phyloP scores from a whole-genome alignment of 2,113 vertebrate genomes.

The Leptobrachium leishanense region DNA sequence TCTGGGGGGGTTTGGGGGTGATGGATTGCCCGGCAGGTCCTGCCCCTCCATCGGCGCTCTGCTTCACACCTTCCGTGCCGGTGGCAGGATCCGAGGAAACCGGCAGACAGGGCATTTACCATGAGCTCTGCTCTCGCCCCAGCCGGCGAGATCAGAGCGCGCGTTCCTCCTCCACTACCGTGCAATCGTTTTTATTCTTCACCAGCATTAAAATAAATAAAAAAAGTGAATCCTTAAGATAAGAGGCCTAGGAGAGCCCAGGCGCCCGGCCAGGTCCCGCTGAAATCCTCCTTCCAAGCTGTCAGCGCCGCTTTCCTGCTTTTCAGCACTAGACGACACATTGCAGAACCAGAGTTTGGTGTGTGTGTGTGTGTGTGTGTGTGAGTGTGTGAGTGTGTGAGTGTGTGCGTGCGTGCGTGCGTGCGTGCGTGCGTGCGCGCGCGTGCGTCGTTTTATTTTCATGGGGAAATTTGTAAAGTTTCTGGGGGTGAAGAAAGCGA shows the following conservation, averaged over 20 bases:
- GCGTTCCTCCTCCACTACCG: not conserved
- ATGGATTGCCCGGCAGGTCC: not conserved
- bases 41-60: not conserved
- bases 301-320: slow-evolving; percentile 24
- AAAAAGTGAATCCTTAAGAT: slow-evolving; percentile 34
- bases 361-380: too few relatives aligned
- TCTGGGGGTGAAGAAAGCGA: too few relatives aligned
- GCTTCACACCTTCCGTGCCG: slow-evolving; percentile 20
- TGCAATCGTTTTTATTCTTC: slow-evolving; percentile 23
- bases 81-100: not conserved
- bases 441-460: too few relatives aligned
- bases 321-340: slow-evolving; percentile 17
- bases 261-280: slow-evolving; percentile 32
- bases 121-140: slow-evolving; percentile 14
- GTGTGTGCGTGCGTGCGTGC: too few relatives aligned
- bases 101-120: not conserved
- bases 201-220: not conserved
- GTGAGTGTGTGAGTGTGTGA: too few relatives aligned
- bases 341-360: too few relatives aligned
- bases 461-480: too few relatives aligned
- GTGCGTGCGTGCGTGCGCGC: too few relatives aligned
- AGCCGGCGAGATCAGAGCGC: not conserved
- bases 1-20: not conserved
- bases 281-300: slow-evolving; percentile 18
- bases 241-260: slow-evolving; percentile 19